Base-by-base conservation (phyloP, 2,113 vertebrate genomes). In the Atrichornis clamosus region DNA sequence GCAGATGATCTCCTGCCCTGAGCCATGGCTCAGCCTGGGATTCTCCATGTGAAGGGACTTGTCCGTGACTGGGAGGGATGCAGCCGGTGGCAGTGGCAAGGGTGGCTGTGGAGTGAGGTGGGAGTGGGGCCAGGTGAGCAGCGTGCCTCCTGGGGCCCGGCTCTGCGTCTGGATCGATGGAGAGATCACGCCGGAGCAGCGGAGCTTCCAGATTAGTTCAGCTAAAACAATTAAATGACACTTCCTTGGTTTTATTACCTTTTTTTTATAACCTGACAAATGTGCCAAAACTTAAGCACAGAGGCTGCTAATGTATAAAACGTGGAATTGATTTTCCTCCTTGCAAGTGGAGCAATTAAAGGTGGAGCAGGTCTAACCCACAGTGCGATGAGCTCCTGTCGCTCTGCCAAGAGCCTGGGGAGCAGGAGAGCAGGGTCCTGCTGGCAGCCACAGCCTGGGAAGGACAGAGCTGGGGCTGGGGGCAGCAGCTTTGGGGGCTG, bases 151-250 rank as follows among this genome's bases (percentile, higher is more conserved):
- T 0, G 0, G 83, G 64, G 79, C 75, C 74, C 21, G 6, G 50
- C 78, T 77, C 15, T 37, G 35, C 6, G 1, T 49, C 68, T 4
- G 8, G 76, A 80, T 96, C 69, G 4, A 96, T 95, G 78, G 64
- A 62, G 87, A 50, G 65, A 81, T 46, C 64, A 33, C 1, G 0
- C 70, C 0, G 0, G 59, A 90, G 59, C 84, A 78, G 89, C 11
- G 0, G 33, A 81, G 76, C 75, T 84, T 89, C 94, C 75, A 46
- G 70, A 95, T 94, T 92, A 79, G 87, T 93, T 89, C 92, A 88
- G 90, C 79, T 96, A 49, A 95, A 97, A 94, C 96, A 94, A 96
- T 95, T 96, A 97, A 97, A 89, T 95, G 92, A 93, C 95, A 94
- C 92, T 97, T 97, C 83, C 84, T 56, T 42, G 63, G 63, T n/a